A percentile compares a stretch with the other conserved stretches of the same genome.
Evolutionary conservation across 1,140 invertebrate species (phyloP).

Genomic region (Drosophila lacteicornis): DNA sequence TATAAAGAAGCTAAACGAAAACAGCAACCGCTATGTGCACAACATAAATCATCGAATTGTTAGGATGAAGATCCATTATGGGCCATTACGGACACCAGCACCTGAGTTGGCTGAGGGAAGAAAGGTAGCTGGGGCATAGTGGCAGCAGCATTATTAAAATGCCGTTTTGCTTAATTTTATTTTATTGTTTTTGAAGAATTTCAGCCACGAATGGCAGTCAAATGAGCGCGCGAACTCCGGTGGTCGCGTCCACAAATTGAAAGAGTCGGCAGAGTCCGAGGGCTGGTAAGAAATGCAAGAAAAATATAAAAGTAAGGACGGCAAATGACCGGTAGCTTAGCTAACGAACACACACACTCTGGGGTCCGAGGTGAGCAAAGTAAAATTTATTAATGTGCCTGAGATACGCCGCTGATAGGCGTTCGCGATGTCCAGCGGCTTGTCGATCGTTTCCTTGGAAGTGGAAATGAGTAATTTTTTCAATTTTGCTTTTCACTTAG

Average conservation of each 20-base stretch:
- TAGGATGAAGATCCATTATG: constrained; percentile 82
- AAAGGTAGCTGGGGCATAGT: constrained; percentile 20
- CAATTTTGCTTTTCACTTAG: constrained; percentile 77
- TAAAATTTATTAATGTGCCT: constrained; percentile 84
- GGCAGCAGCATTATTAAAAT: constrained; percentile 78
- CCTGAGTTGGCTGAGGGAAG: constrained; percentile 28
- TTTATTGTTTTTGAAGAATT: constrained; percentile 81
- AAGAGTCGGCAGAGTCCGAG: constrained; percentile 3
- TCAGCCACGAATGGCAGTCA: constrained; percentile 66
- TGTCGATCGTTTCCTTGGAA: constrained; percentile 77
- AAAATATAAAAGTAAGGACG: constrained; percentile 23
- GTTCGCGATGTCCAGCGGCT: constrained; percentile 56
- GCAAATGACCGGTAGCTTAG: constrained; percentile 53
- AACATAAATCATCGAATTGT: constrained; percentile 85
- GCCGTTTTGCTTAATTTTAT: constrained; percentile 84
- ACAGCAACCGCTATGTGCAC: constrained; percentile 75
- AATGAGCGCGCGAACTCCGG: constrained; percentile 64
- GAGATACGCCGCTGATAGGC: constrained; percentile 76
- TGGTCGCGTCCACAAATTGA: constrained; percentile 53
- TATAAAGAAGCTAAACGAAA: constrained; percentile 68
- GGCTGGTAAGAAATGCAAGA: constrained; percentile 15
- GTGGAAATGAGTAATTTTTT: constrained; percentile 84
- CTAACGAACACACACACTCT: constrained; percentile 67
- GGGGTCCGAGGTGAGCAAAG: constrained; percentile 58
- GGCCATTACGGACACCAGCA: constrained; percentile 79